Conservation (phyloP, 2,888 invertebrate species). For the Apamea epomidion region DNA sequence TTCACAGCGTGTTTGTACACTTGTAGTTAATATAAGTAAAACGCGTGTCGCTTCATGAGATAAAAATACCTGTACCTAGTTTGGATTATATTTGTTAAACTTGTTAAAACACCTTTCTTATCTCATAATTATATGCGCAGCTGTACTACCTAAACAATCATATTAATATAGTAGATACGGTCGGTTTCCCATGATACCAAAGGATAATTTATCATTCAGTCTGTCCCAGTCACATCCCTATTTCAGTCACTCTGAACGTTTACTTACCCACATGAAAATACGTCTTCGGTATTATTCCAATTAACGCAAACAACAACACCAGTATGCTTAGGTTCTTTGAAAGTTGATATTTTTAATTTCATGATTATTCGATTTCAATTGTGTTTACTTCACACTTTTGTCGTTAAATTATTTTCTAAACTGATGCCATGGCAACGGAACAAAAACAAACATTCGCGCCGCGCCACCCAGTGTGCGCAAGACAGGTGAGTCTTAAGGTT, state of each 20-base stretch:
- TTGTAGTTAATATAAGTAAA: too few relatives aligned
- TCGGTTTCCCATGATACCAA: not conserved
- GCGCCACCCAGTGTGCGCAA: not conserved
- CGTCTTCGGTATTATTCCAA: conserved; percentile 98
- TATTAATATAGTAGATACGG: not conserved
- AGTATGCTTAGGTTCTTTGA: conserved; percentile 93
- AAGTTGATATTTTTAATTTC: conserved; percentile 95
- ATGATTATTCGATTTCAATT: conserved; percentile 82
- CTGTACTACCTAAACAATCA: not conserved
- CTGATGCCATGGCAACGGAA: conserved; percentile 60
- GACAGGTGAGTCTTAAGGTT: not conserved
- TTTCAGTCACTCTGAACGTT: not conserved
- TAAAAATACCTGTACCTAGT: not conserved
- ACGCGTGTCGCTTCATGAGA: too few relatives aligned
- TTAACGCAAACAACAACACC: conserved; percentile 97
- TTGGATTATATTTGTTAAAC: not conserved
- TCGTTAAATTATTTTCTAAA: conserved; percentile 32
- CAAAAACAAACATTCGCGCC: conserved; percentile 42
- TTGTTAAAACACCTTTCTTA: not conserved
- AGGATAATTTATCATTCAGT: conserved; percentile 3
- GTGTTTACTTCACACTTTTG: conserved; percentile 19
- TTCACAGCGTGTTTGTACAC: too few relatives aligned
- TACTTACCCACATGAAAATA: conserved; percentile 96
- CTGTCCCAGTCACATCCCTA: conserved; percentile 8
- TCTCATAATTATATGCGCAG: not conserved